Evolutionary conservation across 2,113 vertebrate species (phyloP).

Genomic region (Garra rufa): DNA sequence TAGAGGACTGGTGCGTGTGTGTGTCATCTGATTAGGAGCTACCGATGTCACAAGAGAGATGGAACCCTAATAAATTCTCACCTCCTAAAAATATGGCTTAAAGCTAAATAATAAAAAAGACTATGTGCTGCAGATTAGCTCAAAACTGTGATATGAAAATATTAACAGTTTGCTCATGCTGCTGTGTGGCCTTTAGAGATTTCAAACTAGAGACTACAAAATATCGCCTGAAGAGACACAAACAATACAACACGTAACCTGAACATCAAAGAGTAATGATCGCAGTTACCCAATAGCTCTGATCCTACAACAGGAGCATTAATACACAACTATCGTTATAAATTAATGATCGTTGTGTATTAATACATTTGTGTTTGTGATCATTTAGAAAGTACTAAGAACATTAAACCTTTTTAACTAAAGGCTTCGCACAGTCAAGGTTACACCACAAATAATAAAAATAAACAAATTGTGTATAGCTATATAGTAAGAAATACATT

Average conservation of each 20-base stretch:
- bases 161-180: slow-evolving; percentile 4
- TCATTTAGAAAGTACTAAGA: background rate
- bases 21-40: slow-evolving; percentile 31
- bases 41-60: slow-evolving; percentile 7
- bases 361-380: background rate
- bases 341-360: too few species aligned
- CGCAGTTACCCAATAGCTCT: background rate
- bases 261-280: background rate
- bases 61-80: background rate
- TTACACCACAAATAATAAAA: background rate
- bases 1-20: background rate
- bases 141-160: background rate
- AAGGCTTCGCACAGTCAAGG: too few species aligned
- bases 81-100: background rate
- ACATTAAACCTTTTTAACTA: too few species aligned
- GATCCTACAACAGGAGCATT: background rate
- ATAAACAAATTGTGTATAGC: background rate
- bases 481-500: background rate
- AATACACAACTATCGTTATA: too few species aligned
- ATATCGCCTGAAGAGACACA: background rate
- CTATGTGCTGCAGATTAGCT: slow-evolving; percentile 8
- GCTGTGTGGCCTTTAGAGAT: background rate
- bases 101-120: slow-evolving; percentile 2
- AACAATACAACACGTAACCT: slow-evolving; percentile 6
- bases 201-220: background rate